Evolutionary conservation across 2,797 vertebrate genomes (phyloP).

Genomic region (Clamator glandarius): DNA sequence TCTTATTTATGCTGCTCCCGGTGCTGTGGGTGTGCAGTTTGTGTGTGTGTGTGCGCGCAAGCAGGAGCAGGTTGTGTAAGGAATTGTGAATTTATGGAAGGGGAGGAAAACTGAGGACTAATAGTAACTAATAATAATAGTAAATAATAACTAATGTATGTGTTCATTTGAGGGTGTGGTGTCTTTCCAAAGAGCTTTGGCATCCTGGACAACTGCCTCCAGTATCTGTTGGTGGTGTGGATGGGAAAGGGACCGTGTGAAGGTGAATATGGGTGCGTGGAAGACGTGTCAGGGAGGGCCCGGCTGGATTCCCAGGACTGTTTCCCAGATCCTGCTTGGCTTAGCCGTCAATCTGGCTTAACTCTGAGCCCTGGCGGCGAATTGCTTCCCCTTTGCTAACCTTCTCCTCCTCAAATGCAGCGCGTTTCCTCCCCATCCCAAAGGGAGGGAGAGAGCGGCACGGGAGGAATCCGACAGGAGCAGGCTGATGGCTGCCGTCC

Average conservation of each 20-base stretch:
- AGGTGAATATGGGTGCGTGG: fast-evolving
- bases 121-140: too few species aligned
- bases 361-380: neutral
- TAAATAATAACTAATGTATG: too few species aligned
- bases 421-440: neutral
- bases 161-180: neutral
- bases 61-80: neutral
- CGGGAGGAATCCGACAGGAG: constrained; percentile 28
- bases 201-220: fast-evolving
- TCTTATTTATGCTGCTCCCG: constrained; percentile 37
- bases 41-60: neutral
- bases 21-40: neutral
- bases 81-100: neutral
- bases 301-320: neutral
- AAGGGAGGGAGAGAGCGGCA: neutral
- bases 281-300: fast-evolving
- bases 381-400: constrained; percentile 11
- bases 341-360: neutral
- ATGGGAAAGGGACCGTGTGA: fast-evolving
- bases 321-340: neutral
- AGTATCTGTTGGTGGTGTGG: fast-evolving
- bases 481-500: constrained; percentile 67
- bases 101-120: too few species aligned
- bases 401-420: neutral
- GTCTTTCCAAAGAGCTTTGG: neutral